phyloP scores from a whole-genome alignment of 1,140 invertebrate genomes.

The Zaprionus africanus region DNA sequence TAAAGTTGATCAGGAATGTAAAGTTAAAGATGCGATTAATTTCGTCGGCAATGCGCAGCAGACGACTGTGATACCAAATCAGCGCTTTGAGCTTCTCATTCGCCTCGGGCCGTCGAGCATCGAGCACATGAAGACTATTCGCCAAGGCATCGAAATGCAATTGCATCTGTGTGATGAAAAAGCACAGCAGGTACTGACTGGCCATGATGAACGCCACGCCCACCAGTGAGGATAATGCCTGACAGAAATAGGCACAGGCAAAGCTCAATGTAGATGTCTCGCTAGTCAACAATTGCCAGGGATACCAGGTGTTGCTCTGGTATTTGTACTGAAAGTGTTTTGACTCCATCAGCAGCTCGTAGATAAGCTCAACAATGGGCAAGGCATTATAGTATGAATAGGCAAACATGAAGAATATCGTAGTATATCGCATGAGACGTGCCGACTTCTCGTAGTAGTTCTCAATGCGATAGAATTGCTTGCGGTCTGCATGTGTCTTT shows the following conservation, averaged over 20 bases:
- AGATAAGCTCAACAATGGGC: slow-evolving; percentile 52
- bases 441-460: slow-evolving; percentile 49
- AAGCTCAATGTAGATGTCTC: slow-evolving; percentile 37
- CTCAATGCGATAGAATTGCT: slow-evolving; percentile 33
- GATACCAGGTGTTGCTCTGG: slow-evolving; percentile 77
- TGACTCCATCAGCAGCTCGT: slow-evolving; percentile 33
- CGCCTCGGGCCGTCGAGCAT: slow-evolving; percentile 42
- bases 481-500: background rate
- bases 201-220: slow-evolving; percentile 64
- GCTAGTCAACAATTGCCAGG: slow-evolving; percentile 44
- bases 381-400: slow-evolving; percentile 57
- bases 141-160: slow-evolving; percentile 71
- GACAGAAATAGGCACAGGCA: slow-evolving; percentile 35
- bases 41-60: slow-evolving; percentile 43
- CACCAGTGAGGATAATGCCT: slow-evolving; percentile 47
- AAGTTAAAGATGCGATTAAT: slow-evolving; percentile 66
- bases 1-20: slow-evolving; percentile 57
- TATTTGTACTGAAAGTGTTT: slow-evolving; percentile 41
- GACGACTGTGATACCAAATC: slow-evolving; percentile 54
- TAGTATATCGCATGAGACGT: slow-evolving; percentile 48
- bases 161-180: slow-evolving; percentile 66
- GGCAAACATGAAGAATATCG: slow-evolving; percentile 54
- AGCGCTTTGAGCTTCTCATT: slow-evolving; percentile 48
- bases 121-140: slow-evolving; percentile 34
- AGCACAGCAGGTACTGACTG: slow-evolving; percentile 56